Evolutionary conservation across 2,888 invertebrate species (phyloP).

Genomic region (Andrena marginata): DNA sequence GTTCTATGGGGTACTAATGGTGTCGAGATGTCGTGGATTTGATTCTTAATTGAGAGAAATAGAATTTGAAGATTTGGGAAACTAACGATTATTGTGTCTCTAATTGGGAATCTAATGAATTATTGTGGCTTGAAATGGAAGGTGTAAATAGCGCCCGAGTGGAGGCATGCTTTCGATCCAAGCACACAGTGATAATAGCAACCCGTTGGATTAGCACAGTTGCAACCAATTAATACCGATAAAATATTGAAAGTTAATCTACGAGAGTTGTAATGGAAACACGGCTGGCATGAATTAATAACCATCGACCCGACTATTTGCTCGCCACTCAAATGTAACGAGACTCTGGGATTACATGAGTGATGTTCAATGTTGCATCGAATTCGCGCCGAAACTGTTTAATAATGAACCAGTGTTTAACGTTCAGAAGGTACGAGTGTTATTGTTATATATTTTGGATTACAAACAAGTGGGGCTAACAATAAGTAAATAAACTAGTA

Average conservation of each 20-base stretch:
- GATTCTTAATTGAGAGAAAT: neutral
- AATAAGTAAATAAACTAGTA: too few relatives aligned
- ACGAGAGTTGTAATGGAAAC: neutral
- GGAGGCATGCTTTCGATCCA: neutral
- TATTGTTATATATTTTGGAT: neutral
- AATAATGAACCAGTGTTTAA: neutral
- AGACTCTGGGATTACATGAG: neutral
- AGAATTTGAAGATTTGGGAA: neutral
- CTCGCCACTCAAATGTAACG: neutral
- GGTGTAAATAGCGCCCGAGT: neutral
- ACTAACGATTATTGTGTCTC: neutral
- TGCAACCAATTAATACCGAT: neutral
- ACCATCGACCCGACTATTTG: neutral
- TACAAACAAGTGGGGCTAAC: neutral
- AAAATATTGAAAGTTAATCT: constrained; percentile 13
- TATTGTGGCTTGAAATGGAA: neutral
- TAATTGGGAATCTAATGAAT: neutral
- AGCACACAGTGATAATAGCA: neutral
- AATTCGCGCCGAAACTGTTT: neutral
- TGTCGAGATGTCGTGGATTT: too few relatives aligned
- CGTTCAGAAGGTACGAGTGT: neutral
- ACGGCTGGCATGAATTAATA: neutral
- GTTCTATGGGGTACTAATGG: too few relatives aligned
- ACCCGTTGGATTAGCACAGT: neutral
- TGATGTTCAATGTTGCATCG: neutral